Percentiles rank a stretch among this genome's conserved stretches.
Evolutionary conservation across 2,888 invertebrate genomes (phyloP).

Genomic region (Cremastinae sp.): DNA sequence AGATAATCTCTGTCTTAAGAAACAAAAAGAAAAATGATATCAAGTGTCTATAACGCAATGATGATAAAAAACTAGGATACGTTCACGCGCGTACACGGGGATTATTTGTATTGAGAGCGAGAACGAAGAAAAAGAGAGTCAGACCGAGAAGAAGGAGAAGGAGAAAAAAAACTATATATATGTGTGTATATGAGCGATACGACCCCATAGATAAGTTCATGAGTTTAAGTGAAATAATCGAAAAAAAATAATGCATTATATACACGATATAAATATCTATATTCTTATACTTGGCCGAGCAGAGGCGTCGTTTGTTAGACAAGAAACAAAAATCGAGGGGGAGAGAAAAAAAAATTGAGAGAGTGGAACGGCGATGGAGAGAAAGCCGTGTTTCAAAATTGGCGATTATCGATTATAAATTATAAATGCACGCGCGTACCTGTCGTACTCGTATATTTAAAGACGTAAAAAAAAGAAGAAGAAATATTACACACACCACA

Average conservation of each 20-base stretch:
- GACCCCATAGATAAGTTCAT: slow-evolving; percentile 15
- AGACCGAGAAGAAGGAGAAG: slow-evolving; percentile 23
- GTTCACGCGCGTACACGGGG: slow-evolving; percentile 74
- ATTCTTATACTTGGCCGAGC: slow-evolving; percentile 75
- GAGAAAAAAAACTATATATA: slow-evolving; percentile 41
- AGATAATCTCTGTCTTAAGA: slow-evolving; percentile 69
- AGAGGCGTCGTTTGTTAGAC: slow-evolving; percentile 26
- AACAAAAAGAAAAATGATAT: slow-evolving; percentile 69
- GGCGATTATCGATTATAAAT: slow-evolving; percentile 1
- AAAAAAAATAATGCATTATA: slow-evolving; percentile 72
- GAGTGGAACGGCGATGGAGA: slow-evolving; percentile 35
- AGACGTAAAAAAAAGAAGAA: slow-evolving; percentile 27
- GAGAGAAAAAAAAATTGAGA: slow-evolving; percentile 40
- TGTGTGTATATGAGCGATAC: slow-evolving; percentile 35
- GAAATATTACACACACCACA: neutral
- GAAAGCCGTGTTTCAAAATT: slow-evolving; percentile 17
- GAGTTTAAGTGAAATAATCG: slow-evolving; percentile 60
- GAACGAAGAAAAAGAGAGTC: slow-evolving; percentile 14
- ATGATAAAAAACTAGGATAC: slow-evolving; percentile 62
- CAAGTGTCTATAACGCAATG: slow-evolving; percentile 77
- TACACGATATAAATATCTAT: slow-evolving; percentile 71
- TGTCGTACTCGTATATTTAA: slow-evolving; percentile 35
- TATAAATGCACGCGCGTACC: slow-evolving; percentile 42
- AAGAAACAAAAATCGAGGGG: slow-evolving; percentile 36
- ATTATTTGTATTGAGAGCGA: slow-evolving; percentile 67